Evolutionary conservation across 1,140 invertebrate genomes (phyloP).

Genomic region (Aphelenchoides fujianensis): DNA sequence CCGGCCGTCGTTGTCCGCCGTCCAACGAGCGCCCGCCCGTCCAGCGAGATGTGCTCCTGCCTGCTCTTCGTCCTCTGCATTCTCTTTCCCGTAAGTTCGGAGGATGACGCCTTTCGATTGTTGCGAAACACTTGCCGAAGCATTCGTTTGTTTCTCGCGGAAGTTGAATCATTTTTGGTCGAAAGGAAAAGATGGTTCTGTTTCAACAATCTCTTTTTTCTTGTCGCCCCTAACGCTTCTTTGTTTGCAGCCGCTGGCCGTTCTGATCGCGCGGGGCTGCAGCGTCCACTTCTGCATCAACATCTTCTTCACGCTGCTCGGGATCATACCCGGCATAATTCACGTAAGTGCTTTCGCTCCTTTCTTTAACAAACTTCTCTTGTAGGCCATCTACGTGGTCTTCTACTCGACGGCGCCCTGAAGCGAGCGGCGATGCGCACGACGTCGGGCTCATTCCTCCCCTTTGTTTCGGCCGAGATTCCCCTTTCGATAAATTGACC

Average conservation of each 20-base stretch:
- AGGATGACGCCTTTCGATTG: too few relatives aligned
- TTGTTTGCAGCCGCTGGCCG: conserved; percentile 46
- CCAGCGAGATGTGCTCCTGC: not conserved
- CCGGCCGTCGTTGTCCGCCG: too few relatives aligned
- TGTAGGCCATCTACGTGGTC: conserved; percentile 48
- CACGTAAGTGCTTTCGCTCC: too few relatives aligned
- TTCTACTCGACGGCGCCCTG: conserved; percentile 23
- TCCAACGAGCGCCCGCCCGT: too few relatives aligned
- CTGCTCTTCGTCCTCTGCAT: conserved; percentile 37
- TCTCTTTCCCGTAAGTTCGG: conserved; percentile 43
- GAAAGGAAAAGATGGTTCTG: too few relatives aligned
- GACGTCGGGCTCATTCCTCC: not conserved
- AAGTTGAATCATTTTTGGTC: too few relatives aligned
- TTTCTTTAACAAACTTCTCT: too few relatives aligned
- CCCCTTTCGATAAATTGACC: not conserved
- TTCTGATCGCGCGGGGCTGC: conserved; percentile 42
- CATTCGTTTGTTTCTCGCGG: too few relatives aligned
- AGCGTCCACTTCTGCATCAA: conserved; percentile 36
- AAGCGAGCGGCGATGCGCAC: not conserved
- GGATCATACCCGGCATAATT: conserved; percentile 40
- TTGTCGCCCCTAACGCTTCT: too few relatives aligned
- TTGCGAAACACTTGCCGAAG: too few relatives aligned
- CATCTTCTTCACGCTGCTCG: conserved; percentile 41
- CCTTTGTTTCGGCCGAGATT: conserved; percentile 1
- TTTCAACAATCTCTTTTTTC: too few relatives aligned